These are phyloP conservation scores for Macrocentrus cingulum DNA, from an alignment of 1,140 invertebrate species.

Conservation along the genomic window DNA sequence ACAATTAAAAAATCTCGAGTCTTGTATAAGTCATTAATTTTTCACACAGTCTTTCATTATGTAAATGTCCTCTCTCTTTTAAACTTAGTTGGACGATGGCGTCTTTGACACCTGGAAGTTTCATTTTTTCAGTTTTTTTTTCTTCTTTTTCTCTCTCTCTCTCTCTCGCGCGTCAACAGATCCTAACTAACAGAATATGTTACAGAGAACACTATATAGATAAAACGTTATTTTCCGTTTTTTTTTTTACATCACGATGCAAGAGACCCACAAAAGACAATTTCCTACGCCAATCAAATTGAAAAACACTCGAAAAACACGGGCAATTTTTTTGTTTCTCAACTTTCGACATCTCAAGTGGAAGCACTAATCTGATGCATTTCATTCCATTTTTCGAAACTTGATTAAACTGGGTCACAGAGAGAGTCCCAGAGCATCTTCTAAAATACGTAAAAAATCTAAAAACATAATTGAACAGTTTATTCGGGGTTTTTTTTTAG, in stretches of 20 bases:
- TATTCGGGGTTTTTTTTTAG: too few species aligned
- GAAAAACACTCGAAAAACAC: not conserved
- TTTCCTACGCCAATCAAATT: not conserved
- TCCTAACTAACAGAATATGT: slow-evolving; percentile 31
- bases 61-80: slow-evolving; percentile 34
- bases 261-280: too few species aligned
- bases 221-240: not conserved
- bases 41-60: slow-evolving; percentile 54
- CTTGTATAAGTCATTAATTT: slow-evolving; percentile 30
- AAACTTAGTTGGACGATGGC: slow-evolving; percentile 56
- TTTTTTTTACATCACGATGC: too few species aligned
- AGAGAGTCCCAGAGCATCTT: too few species aligned
- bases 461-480: too few species aligned
- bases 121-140: slow-evolving; percentile 32
- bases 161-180: too few species aligned
- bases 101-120: slow-evolving; percentile 51
- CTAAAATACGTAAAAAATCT: too few species aligned
- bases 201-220: not conserved
- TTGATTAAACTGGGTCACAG: not conserved
- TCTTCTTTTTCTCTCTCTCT: slow-evolving; percentile 33
- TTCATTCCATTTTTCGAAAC: too few species aligned
- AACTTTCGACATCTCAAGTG: not conserved
- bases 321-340: too few species aligned
- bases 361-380: slow-evolving; percentile 9
- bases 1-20: slow-evolving; percentile 50